Evolutionary conservation across 2,113 vertebrate genomes (phyloP), one percentile per base, ranked within the genome.

Genomic region (Ageneiosus marmoratus): DNA sequence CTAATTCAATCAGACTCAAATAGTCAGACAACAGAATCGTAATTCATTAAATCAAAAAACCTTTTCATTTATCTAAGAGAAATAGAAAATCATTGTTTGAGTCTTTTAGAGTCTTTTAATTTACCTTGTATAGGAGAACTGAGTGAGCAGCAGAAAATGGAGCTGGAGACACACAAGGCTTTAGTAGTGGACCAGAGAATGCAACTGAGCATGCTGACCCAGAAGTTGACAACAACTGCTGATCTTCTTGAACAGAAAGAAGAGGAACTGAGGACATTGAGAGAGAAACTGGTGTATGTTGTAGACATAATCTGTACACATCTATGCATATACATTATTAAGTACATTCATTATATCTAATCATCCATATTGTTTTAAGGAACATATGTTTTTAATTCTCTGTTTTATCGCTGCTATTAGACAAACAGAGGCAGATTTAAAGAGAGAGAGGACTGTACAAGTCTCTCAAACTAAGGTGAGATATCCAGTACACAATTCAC

Each of bases 111-210:
- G 8, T 6, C n/a, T n/a, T n/a, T n/a, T n/a, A 8, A 29, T 41
- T 58, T 37, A 4, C 32, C 70, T 3, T 73, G 44, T 72, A 37
- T 84, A 95, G 95, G 94, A 29, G 94, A 96, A 73, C 89, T 95
- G 22, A 93, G 84, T 0, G 95, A 96, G 76, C 88, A 94, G 86
- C 94, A 94, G 88, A 96, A 96, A 87, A 13, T 89, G 18, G 92
- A 96, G 60, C 85, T 95, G 88, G 95, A 96, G 88, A 78, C 32
- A 80, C 92, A 92, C n/a, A 37, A 80, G 82, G 85, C 84, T 0
- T 87, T 90, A n/a, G 87, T 94, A 80, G 89, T 90, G n/a, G 77
- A 82, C 3, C 94, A 88, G 81, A 90, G 84, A 77, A 20, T 3
- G 0, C 93, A 95, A 34, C 85, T 95, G 82, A 88, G 81, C 5